phyloP scores from a whole-genome alignment of 1,140 invertebrate genomes.

The Galleria mellonella region DNA sequence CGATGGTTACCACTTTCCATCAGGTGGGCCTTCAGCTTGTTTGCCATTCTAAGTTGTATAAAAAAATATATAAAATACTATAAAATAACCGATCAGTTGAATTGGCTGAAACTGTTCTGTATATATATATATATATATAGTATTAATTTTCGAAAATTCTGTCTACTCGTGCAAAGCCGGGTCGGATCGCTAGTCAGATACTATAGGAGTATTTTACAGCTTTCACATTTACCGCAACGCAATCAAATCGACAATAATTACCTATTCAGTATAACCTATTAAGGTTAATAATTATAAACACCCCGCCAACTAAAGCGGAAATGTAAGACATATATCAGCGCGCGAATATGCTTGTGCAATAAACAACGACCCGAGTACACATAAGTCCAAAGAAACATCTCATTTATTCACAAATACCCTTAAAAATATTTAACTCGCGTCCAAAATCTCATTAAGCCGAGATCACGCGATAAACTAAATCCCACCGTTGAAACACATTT shows the following conservation, averaged over 20 bases:
- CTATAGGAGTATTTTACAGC: not conserved
- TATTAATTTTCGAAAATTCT: too few species aligned
- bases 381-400: slow-evolving; percentile 31
- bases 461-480: slow-evolving; percentile 41
- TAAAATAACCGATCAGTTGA: too few species aligned
- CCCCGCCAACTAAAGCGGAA: not conserved
- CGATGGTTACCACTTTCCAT: too few species aligned
- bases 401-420: slow-evolving; percentile 14
- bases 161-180: too few species aligned
- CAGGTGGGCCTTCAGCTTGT: too few species aligned
- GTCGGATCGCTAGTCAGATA: too few species aligned
- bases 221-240: not conserved
- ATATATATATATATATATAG: too few species aligned
- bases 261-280: slow-evolving; percentile 6
- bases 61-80: too few species aligned
- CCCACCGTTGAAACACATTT: slow-evolving; percentile 25
- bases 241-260: slow-evolving; percentile 7
- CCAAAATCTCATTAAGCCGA: slow-evolving; percentile 33
- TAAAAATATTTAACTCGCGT: slow-evolving; percentile 25
- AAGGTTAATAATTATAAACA: slow-evolving; percentile 10
- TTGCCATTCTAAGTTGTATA: too few species aligned
- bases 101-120: too few species aligned
- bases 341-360: not conserved
- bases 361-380: slow-evolving; percentile 14
- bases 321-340: not conserved